These are phyloP conservation scores for Dasypogon diadema DNA, from an alignment of 2,888 invertebrate species.

Conservation along the genomic window DNA sequence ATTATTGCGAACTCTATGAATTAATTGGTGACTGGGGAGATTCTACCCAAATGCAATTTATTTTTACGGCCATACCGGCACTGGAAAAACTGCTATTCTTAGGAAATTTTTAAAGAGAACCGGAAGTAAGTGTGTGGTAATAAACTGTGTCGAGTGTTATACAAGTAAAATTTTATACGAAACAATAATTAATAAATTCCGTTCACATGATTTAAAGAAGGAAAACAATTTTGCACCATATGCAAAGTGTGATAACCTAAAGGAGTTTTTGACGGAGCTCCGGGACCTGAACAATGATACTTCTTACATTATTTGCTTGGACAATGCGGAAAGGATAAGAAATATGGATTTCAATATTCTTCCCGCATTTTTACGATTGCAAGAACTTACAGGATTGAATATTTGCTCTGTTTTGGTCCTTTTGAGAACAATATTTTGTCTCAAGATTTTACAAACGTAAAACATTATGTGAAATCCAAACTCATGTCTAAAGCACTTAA, in stretches of 20 bases:
- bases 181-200: constrained; percentile 75
- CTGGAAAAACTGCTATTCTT: constrained; percentile 84
- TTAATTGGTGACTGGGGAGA: constrained; percentile 70
- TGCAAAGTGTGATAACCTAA: constrained; percentile 76
- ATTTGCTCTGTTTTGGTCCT: constrained; percentile 81
- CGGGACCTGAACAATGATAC: constrained; percentile 63
- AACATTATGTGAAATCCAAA: constrained; percentile 62
- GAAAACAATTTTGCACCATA: constrained; percentile 65
- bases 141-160: constrained; percentile 88
- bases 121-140: constrained; percentile 71
- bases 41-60: constrained; percentile 79
- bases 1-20: constrained; percentile 60
- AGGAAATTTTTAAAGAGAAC: constrained; percentile 73
- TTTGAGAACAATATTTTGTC: constrained; percentile 79
- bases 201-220: constrained; percentile 66
- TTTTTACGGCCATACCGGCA: constrained; percentile 85
- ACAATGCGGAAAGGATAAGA: constrained; percentile 84
- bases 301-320: constrained; percentile 78
- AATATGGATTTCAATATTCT: constrained; percentile 81
- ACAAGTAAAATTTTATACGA: constrained; percentile 82
- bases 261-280: constrained; percentile 74
- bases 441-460: constrained; percentile 62
- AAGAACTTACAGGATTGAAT: constrained; percentile 79
- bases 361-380: constrained; percentile 78
- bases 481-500: constrained; percentile 63